Evolutionary conservation across 2,113 vertebrate species (phyloP).

Genomic region (Corvus cornix): DNA sequence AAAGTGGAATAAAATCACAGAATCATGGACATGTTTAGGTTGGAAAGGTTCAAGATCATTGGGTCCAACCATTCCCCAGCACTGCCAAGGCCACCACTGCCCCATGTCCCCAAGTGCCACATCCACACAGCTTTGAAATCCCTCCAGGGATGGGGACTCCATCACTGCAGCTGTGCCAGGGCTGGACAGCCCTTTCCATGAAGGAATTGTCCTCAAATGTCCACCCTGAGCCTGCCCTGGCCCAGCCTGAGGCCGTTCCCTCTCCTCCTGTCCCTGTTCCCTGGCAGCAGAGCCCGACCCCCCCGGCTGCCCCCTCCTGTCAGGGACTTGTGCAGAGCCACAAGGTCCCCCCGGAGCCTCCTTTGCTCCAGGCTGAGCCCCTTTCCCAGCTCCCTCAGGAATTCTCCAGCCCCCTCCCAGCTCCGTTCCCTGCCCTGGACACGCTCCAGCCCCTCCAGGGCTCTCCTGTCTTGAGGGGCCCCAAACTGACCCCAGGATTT

Average conservation of each 20-base stretch:
- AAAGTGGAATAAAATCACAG: not conserved
- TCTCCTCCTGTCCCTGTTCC: not conserved
- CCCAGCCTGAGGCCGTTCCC: not conserved
- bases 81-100: not conserved
- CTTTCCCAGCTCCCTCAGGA: not conserved
- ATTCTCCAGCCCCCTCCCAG: not conserved
- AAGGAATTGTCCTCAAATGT: not conserved
- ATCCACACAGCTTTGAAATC: not conserved
- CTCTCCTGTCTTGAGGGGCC: rapidly evolving
- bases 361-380: not conserved
- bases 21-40: not conserved
- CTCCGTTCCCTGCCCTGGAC: not conserved
- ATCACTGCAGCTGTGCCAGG: not conserved
- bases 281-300: not conserved
- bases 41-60: not conserved
- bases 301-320: not conserved
- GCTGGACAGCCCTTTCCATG: not conserved
- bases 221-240: not conserved
- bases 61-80: not conserved
- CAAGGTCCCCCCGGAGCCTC: not conserved
- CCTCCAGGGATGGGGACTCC: not conserved
- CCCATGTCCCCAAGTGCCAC: not conserved
- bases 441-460: rapidly evolving
- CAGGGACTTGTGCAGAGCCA: not conserved
- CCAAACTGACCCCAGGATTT: not conserved